Percentiles rank a stretch among this genome's conserved stretches.
Conservation (phyloP, 2,888 invertebrate species). For the Noctua fimbriata region DNA sequence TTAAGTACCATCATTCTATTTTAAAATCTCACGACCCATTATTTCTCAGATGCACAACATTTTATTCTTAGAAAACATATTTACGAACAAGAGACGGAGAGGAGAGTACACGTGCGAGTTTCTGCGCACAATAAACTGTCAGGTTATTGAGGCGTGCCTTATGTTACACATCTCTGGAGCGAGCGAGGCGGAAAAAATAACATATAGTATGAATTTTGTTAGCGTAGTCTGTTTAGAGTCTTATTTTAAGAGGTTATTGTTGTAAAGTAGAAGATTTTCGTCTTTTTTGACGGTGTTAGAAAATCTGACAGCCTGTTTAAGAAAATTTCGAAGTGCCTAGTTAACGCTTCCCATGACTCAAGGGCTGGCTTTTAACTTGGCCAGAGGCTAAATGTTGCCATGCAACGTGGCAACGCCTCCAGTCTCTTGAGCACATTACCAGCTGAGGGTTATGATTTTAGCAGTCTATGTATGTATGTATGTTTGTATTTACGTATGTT, state of each 20-base stretch:
- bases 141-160: constrained; percentile 44
- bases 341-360: too few species aligned
- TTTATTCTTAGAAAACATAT: constrained; percentile 21
- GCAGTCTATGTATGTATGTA: too few species aligned
- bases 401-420: too few species aligned
- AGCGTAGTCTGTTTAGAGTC: not conserved
- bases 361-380: too few species aligned
- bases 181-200: constrained; percentile 9
- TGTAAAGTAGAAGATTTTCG: not conserved
- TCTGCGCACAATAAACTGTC: constrained; percentile 48
- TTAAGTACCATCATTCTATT: not conserved
- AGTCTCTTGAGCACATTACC: too few species aligned
- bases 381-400: too few species aligned
- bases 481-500: too few species aligned
- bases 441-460: too few species aligned
- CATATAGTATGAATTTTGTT: constrained; percentile 25
- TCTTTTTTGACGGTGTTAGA: not conserved
- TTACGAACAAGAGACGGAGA: constrained; percentile 22
- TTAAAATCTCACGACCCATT: not conserved
- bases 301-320: not conserved
- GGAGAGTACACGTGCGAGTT: constrained; percentile 18
- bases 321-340: too few species aligned
- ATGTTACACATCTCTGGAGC: constrained; percentile 36
- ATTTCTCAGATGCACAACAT: constrained; percentile 7
- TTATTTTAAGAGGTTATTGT: not conserved